A percentile compares a stretch with the other conserved stretches of the same genome.
Evolutionary conservation across 2,888 invertebrate species (phyloP).

Genomic region (Cataglyphis rosenhaueri): DNA sequence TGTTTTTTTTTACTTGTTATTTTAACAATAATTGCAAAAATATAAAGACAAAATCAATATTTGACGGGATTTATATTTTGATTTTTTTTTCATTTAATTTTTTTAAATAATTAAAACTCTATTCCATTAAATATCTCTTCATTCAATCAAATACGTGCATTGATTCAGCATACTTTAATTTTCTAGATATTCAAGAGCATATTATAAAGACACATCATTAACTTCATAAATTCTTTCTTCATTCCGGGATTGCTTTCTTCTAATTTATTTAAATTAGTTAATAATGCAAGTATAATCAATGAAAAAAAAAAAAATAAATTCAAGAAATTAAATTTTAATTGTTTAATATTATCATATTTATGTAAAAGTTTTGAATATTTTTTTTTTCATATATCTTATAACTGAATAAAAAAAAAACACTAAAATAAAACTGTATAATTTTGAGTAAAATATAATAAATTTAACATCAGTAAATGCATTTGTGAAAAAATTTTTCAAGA

Average conservation of each 20-base stretch:
- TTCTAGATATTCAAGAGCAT: not conserved
- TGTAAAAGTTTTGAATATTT: not conserved
- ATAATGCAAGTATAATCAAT: not conserved
- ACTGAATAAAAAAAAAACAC: not conserved
- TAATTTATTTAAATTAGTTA: not conserved
- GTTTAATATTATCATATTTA: not conserved
- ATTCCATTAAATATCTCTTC: not conserved
- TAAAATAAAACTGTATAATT: not conserved
- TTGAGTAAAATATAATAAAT: not conserved
- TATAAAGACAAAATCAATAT: not conserved
- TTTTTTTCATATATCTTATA: not conserved
- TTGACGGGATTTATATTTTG: not conserved
- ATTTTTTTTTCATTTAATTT: not conserved
- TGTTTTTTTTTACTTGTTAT: not conserved
- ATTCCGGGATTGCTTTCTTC: not conserved
- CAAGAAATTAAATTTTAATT: not conserved
- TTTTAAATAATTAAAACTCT: not conserved
- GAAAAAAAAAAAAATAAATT: not conserved
- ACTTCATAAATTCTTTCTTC: not conserved
- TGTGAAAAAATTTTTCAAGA: not conserved
- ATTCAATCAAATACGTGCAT: not conserved
- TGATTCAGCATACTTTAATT: not conserved
- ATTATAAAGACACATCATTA: not conserved
- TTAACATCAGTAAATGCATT: not conserved
- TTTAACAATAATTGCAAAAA: not conserved